phyloP scores from a whole-genome alignment of 2,113 vertebrate species.

The Archocentrus centrarchus region DNA sequence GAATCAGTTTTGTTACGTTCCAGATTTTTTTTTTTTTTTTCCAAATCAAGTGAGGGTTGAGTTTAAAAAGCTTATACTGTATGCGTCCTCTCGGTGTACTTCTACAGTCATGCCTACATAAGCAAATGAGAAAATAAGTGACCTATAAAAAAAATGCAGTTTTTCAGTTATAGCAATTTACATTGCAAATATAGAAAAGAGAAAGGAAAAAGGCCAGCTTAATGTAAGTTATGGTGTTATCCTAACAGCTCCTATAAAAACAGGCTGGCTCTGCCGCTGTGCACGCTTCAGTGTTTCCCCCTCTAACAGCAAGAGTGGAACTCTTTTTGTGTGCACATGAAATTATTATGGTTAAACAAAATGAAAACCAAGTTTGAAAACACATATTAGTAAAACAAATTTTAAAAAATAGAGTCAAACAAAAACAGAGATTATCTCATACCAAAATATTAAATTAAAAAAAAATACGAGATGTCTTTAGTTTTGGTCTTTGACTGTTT shows the following conservation, averaged over 20 bases:
- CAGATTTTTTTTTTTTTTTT: neutral
- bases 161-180: accelerated
- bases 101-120: neutral
- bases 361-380: neutral
- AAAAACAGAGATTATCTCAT: no score
- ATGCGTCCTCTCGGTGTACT: neutral
- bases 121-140: neutral
- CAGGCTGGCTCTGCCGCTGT: neutral
- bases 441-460: no score
- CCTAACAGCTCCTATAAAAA: neutral
- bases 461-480: no score
- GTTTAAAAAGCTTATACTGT: neutral
- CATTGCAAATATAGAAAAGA: neutral
- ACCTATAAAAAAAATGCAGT: neutral
- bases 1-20: neutral
- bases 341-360: neutral
- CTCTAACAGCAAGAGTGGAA: neutral
- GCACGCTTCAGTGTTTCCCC: neutral
- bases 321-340: neutral
- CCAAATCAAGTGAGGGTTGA: no score
- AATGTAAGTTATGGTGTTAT: accelerated
- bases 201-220: neutral
- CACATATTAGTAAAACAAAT: neutral
- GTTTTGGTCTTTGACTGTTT: neutral
- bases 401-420: no score